These are phyloP conservation scores for Psittacula cyanocephala DNA, from an alignment of 2,113 vertebrate genomes.

Conservation along the genomic window DNA sequence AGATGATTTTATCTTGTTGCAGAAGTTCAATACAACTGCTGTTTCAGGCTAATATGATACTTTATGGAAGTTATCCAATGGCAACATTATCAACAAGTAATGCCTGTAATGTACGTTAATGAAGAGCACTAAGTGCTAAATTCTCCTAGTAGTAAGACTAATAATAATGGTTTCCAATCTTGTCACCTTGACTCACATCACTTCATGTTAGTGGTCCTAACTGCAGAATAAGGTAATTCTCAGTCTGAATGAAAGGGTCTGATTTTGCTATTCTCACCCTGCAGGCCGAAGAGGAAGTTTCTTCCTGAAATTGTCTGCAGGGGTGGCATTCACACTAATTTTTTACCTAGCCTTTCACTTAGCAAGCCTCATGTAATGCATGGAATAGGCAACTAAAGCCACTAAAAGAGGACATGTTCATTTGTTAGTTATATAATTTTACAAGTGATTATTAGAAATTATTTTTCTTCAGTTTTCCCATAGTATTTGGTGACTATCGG, in stretches of 20 bases:
- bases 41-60: not conserved
- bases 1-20: not conserved
- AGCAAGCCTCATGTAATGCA: not conserved
- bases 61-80: not conserved
- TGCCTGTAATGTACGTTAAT: not conserved
- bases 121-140: not conserved
- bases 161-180: not conserved
- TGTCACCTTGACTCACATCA: not conserved
- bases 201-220: not conserved
- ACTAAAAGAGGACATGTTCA: not conserved
- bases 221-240: not conserved
- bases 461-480: not conserved
- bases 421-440: not conserved
- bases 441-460: not conserved
- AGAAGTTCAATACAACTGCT: not conserved
- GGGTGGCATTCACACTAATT: not conserved
- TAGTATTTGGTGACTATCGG: not conserved
- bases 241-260: not conserved
- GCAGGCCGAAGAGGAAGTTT: not conserved
- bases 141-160: not conserved
- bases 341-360: not conserved
- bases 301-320: not conserved
- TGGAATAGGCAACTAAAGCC: not conserved
- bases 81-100: not conserved
- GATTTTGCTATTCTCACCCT: not conserved